Conservation (phyloP, 2,888 invertebrate genomes). For the Nymphalis polychloros region DNA sequence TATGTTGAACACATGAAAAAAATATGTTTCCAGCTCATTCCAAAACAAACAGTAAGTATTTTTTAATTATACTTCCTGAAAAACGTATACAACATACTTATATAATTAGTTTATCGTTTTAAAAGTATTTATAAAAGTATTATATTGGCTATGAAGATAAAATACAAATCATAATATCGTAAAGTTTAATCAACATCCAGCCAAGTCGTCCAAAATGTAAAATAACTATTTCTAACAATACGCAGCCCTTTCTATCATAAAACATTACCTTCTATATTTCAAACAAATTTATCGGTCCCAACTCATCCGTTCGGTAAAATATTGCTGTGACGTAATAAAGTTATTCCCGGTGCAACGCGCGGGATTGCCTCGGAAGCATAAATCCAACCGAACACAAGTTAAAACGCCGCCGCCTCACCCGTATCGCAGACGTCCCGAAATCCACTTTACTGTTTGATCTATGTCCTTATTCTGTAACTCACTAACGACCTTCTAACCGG, state of each 20-base stretch:
- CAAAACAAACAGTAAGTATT: too few relatives aligned
- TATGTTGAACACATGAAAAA: too few relatives aligned
- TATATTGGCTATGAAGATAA: neutral
- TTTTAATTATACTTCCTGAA: too few relatives aligned
- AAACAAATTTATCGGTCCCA: constrained; percentile 33
- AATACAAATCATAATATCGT: neutral
- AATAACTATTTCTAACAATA: constrained; percentile 2
- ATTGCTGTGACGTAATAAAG: constrained; percentile 36
- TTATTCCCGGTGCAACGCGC: constrained; percentile 32
- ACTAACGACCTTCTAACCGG: constrained; percentile 53
- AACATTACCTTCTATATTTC: constrained; percentile 27
- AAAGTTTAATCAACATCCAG: neutral
- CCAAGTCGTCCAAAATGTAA: neutral
- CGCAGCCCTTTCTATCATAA: constrained; percentile 15
- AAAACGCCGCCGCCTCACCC: constrained; percentile 32
- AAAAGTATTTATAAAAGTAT: neutral
- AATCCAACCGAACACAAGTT: constrained; percentile 38
- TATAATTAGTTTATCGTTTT: too few relatives aligned
- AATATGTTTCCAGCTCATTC: too few relatives aligned
- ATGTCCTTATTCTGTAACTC: constrained; percentile 43
- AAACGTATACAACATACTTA: too few relatives aligned
- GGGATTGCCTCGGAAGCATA: constrained; percentile 35
- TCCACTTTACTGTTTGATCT: constrained; percentile 41
- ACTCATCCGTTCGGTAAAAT: constrained; percentile 35
- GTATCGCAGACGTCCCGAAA: constrained; percentile 37